Conservation (phyloP, 53 echinoderm and acorn worm genomes). For the Crossaster papposus region DNA sequence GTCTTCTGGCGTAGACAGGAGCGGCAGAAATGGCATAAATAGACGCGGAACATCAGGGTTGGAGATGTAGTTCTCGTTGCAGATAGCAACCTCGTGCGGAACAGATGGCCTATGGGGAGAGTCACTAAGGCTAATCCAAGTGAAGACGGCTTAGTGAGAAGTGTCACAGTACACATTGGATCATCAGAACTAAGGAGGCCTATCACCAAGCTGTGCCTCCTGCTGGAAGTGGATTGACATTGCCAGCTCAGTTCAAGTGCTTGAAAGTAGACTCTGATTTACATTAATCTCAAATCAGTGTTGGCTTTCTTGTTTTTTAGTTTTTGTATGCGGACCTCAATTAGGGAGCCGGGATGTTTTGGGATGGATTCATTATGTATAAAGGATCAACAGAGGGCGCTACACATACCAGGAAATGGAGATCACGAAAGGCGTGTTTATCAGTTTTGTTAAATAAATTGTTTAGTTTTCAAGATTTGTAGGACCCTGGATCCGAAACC, state of each 20-base stretch:
- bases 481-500: neutral
- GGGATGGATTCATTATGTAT: too few relatives aligned
- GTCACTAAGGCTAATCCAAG: constrained; percentile 19
- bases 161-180: constrained; percentile 13
- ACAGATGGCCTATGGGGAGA: constrained; percentile 55
- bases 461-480: neutral
- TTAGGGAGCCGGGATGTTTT: too few relatives aligned
- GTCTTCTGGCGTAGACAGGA: constrained; percentile 58
- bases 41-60: constrained; percentile 34
- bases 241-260: too few relatives aligned
- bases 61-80: constrained; percentile 57
- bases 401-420: too few relatives aligned
- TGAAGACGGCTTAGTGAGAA: constrained; percentile 52
- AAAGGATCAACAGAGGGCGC: too few relatives aligned
- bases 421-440: too few relatives aligned
- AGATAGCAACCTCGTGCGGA: constrained; percentile 43
- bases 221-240: constrained; percentile 22
- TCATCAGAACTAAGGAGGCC: constrained; percentile 28
- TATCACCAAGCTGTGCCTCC: constrained; percentile 34
- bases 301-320: too few relatives aligned
- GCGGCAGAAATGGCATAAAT: constrained; percentile 54
- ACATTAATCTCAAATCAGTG: too few relatives aligned
- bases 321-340: too few relatives aligned
- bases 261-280: too few relatives aligned
- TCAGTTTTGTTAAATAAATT: neutral